Percentiles rank a stretch among this genome's conserved stretches.
Conservation (phyloP, 2,888 invertebrate species). For the Bombyx huttoni region DNA sequence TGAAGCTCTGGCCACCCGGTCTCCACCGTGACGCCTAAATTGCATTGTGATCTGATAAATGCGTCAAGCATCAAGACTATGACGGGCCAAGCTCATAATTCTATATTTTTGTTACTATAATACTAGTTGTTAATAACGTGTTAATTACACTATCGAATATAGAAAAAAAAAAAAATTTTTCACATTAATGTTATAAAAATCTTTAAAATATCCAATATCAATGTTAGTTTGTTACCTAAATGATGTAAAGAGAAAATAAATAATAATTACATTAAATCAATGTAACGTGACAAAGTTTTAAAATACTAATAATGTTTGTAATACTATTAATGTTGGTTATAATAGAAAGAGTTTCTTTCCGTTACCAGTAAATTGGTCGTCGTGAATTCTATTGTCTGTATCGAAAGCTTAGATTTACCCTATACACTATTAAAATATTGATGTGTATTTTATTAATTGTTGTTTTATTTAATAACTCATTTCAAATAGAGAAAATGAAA, state of each 20-base stretch:
- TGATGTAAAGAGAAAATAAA: neutral
- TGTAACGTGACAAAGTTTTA: no score
- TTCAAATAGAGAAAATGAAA: no score
- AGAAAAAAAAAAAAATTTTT: neutral
- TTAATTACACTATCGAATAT: neutral
- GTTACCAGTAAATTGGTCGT: neutral
- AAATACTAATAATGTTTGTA: no score
- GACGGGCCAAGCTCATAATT: constrained; percentile 2
- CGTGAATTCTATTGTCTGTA: constrained; percentile 4
- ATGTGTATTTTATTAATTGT: constrained; percentile 1
- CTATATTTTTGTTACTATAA: constrained; percentile 3
- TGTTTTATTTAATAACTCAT: neutral
- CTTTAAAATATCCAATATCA: neutral
- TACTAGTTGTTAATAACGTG: neutral
- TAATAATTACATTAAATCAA: neutral
- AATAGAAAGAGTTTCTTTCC: neutral
- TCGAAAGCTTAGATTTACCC: constrained; percentile 6
- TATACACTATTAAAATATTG: constrained; percentile 5
- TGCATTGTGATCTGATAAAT: neutral
- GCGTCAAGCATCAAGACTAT: constrained; percentile 1
- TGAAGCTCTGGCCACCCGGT: neutral
- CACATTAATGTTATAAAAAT: neutral
- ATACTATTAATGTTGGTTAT: no score
- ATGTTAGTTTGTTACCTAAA: neutral
- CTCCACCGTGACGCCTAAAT: neutral